phyloP scores from a whole-genome alignment of 2,113 vertebrate genomes.

The Planiliza haematocheilus region DNA sequence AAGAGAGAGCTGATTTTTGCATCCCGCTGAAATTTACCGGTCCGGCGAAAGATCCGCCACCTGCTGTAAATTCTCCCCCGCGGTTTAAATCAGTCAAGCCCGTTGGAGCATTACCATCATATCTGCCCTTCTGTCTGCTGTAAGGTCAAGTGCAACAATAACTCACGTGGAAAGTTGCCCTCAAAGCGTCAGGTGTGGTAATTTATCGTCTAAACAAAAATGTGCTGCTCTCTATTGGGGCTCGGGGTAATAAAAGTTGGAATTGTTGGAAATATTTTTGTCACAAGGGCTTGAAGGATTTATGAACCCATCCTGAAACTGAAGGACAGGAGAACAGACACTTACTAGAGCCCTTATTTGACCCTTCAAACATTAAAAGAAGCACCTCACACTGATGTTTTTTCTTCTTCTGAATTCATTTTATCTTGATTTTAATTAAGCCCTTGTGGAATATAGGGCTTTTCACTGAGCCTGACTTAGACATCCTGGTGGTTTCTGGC shows the following conservation, averaged over 20 bases:
- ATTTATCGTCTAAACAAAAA: constrained; percentile 38
- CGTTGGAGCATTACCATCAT: constrained; percentile 17
- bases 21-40: constrained; percentile 19
- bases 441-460: background rate
- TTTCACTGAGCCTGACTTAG: background rate
- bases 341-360: no score
- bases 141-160: constrained; percentile 32
- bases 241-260: constrained; percentile 13
- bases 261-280: constrained; percentile 12
- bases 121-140: constrained; percentile 21
- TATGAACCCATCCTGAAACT: background rate
- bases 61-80: constrained; percentile 17
- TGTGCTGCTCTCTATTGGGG: background rate
- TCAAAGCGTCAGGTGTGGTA: constrained; percentile 18
- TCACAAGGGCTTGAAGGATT: constrained; percentile 19
- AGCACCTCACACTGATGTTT: no score
- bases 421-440: no score
- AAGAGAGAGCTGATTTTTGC: background rate
- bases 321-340: constrained; percentile 10
- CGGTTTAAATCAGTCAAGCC: constrained; percentile 16
- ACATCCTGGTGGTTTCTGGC: constrained; percentile 11
- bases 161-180: constrained; percentile 35
- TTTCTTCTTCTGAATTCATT: no score
- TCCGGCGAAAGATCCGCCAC: constrained; percentile 32
- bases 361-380: no score